Base-by-base conservation (phyloP, 2,888 invertebrate genomes). In the Ormia ochracea region DNA sequence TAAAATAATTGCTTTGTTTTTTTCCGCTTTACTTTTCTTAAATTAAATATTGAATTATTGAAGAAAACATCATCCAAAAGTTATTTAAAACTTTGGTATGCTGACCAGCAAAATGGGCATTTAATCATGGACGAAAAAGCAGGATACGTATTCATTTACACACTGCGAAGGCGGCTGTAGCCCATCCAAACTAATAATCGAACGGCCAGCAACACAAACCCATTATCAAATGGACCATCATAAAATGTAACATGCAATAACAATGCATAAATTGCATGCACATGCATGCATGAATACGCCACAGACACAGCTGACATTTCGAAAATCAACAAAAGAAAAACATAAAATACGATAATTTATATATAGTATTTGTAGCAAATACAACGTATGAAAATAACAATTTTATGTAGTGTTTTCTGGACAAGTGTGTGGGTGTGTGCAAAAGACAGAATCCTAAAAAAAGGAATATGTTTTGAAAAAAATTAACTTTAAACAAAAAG, bases 271-370 rank as follows among this genome's bases (percentile, higher is more conserved):
- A 74, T 61, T 59, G 31, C 65, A 73, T 73, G 78, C 59, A 66
- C 52, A 36, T 78, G 65, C 77, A 72, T 65, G 81, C 72, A 43
- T 52, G 76, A 81, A 68, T 79, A 75, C 78, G 82, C 78, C 73
- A 83, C 43, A 61, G 38, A 54, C 21, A 21, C n/a, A 28, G 36
- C 63, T 56, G 70, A 50, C 48, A 72, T 65, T 63, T 38, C 10
- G 4, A 23, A 65, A 48, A 63, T 28, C 14, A 48, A 65, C n/a
- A 58, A 23, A 38, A 48, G 68, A 38, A 59, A 41, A 63, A 4
- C 1, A 54, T 45, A 54, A 26, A 43, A 21, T 19, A 23, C 7
- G 17, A 68, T 17, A 58, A 38, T 50, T n/a, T n/a, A n/a, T n/a
- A n/a, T n/a, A n/a, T n/a, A n/a, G 9, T 58, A 33, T 36, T 54